Percentiles rank a stretch among this genome's conserved stretches.
phyloP scores from a whole-genome alignment of 2,113 vertebrate genomes.

The Chaetodon auriga region DNA sequence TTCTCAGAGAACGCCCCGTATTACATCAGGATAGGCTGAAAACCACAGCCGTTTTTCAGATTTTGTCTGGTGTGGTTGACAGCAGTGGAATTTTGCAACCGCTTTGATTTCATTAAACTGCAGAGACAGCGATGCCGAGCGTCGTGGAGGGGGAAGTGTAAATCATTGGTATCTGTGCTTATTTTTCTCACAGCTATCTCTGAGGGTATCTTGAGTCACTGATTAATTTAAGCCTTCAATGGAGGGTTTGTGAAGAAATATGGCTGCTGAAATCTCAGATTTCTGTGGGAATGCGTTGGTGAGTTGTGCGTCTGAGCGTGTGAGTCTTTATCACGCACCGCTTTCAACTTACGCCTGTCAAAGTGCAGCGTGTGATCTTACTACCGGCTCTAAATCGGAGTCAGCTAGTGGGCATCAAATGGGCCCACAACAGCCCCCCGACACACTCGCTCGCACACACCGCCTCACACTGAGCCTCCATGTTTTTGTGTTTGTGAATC shows the following conservation, averaged over 20 bases:
- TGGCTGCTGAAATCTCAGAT: background rate
- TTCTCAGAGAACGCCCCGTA: background rate
- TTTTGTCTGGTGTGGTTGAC: constrained; percentile 25
- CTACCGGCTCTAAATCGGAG: background rate
- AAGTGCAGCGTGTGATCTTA: constrained; percentile 36
- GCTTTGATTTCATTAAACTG: constrained; percentile 32
- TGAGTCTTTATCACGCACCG: background rate
- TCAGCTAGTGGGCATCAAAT: constrained; percentile 29
- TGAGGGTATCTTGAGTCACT: background rate
- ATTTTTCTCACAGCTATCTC: background rate
- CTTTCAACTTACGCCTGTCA: constrained; percentile 32
- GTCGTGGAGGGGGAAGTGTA: background rate
- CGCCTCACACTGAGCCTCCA: constrained; percentile 3
- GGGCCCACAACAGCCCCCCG: background rate
- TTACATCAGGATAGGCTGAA: constrained; percentile 24
- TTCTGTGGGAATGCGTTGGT: constrained; percentile 20
- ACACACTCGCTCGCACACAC: constrained; percentile 1
- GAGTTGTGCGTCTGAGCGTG: constrained; percentile 3
- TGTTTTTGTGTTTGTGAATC: constrained; percentile 29
- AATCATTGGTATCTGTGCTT: background rate
- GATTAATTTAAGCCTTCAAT: constrained; percentile 14
- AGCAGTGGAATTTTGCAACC: constrained; percentile 11
- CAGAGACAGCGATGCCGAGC: background rate
- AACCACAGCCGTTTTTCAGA: background rate
- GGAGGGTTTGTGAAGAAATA: background rate